Percentiles rank a stretch among this genome's conserved stretches.
Conservation (phyloP, 2,888 invertebrate genomes). For the Idaea biselata region DNA sequence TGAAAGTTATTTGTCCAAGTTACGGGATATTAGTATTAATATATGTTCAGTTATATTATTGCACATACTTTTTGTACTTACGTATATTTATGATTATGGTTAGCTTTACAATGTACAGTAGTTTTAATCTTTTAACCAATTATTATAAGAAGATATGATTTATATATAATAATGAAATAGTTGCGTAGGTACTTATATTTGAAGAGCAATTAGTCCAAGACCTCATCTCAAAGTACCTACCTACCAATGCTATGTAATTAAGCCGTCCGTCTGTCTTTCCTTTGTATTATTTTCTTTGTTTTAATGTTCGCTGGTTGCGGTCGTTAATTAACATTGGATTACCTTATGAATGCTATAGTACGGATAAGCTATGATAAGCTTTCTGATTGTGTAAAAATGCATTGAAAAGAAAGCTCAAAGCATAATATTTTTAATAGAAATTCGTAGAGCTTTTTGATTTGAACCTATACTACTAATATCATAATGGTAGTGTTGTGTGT, state of each 20-base stretch:
- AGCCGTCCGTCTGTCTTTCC: not conserved
- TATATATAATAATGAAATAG: too few species aligned
- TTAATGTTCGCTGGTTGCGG: not conserved
- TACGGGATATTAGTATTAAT: too few species aligned
- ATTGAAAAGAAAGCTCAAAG: not conserved
- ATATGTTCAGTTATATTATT: too few species aligned
- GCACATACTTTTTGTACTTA: too few species aligned
- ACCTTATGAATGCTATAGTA: not conserved
- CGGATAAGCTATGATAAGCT: not conserved
- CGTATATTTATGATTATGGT: too few species aligned
- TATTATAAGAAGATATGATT: too few species aligned
- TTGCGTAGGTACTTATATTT: not conserved
- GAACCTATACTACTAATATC: too few species aligned
- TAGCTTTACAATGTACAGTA: too few species aligned
- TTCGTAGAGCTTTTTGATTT: too few species aligned
- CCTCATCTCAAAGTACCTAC: not conserved
- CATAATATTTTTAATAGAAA: not conserved
- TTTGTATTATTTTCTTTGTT: not conserved
- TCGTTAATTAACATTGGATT: not conserved
- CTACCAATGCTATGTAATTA: not conserved
- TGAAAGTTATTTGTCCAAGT: too few species aligned
- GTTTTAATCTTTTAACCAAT: too few species aligned
- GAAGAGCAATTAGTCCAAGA: not conserved
- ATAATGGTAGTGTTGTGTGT: too few species aligned
- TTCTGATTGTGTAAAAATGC: not conserved